Base-by-base conservation (phyloP, 92 coral and sea anemone genomes). In the Umimayanthus chanpuru region DNA sequence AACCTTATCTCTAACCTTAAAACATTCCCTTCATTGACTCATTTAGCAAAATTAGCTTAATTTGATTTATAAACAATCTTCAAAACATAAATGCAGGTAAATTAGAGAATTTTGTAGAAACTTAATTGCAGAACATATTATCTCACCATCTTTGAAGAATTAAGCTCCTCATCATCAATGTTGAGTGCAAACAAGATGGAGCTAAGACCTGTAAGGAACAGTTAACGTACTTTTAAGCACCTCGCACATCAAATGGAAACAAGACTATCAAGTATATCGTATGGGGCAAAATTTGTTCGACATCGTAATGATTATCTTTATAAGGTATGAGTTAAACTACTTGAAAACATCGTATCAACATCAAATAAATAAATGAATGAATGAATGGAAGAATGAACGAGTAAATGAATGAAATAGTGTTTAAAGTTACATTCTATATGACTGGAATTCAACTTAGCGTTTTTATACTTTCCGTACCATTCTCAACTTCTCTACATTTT, bases 121-220 rank as follows among this genome's bases (percentile, higher is more conserved):
- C 0, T 53, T 30, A 14, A 30, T 18, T 23, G 65, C 3, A 39
- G 30, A 67, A 67, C 23, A 25, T 30, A 15, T 47, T n/a, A 20
- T 77, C 93, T 85, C 43, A 93, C 99, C 94, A 92, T 96, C 38
- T 91, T 94, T 15, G 94, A 88, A n/a, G 93, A 86, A 85, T 95
- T 95, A 16, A 97, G 93, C 41, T 97, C 99, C 44, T 94, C 95
- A 38, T 82, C 90, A 76, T 97, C 99, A 92, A 95, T 96, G 73
- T 92, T 91, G 38, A 97, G 94, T 3, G 99, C 99, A 90, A 97
- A 97, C 85, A 97, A 85, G 78, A 97, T 97, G 67, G 99, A 90
- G 32, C 98, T 97, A 47, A 97, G 85, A 30, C 98, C 99, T 97
- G 68, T 29, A 88, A 82, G 36, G 16, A 7, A 40, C 56, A 28